Base-by-base conservation (phyloP, 2,888 invertebrate genomes). In the Scelioninae gen. 2 region DNA sequence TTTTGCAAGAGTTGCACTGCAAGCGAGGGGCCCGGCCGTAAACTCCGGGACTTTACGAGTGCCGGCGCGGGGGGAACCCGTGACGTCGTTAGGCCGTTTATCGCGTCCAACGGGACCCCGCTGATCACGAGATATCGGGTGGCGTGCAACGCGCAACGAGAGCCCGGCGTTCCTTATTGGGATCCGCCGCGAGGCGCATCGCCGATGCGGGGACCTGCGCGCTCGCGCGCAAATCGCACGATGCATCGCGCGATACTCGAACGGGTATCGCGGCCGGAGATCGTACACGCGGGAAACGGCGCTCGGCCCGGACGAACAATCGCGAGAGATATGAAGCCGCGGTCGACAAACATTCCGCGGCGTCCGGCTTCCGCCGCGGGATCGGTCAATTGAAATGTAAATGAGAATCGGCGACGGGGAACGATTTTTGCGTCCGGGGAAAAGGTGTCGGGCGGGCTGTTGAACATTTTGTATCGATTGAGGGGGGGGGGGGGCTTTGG, bases 11-110 rank as follows among this genome's bases (percentile, higher is more conserved):
- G 80, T 81, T 76, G 81, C 78, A 78, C 82, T 82, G 80, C 81
- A 85, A 85, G 84, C 81, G 83, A 80, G 81, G 79, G 81, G 81
- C 79, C 79, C 78, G 9, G 81, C 80, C 80, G 83, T 84, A 84
- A 84, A 86, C 80, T 84, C n/a, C 82, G 80, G 82, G 85, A 84
- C 81, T 84, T 85, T 86, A 86, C 79, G 86, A 83, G 84, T 83
- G 81, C 79, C 77, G 81, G 79, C n/a, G n/a, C n/a, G n/a, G n/a
- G n/a, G n/a, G n/a, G 74, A 77, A 74, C 76, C 79, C 81, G 79
- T 83, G 83, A 84, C 83, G 79, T 79, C 80, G 82, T 70, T 74
- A 77, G 77, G 78, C 81, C 82, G 81, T 82, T 83, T 82, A 82
- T 82, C 80, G 82, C 81, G 80, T 82, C 80, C 80, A 78, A 78